phyloP scores from a whole-genome alignment of 2,113 vertebrate genomes.

The Microcebus griseorufus region DNA sequence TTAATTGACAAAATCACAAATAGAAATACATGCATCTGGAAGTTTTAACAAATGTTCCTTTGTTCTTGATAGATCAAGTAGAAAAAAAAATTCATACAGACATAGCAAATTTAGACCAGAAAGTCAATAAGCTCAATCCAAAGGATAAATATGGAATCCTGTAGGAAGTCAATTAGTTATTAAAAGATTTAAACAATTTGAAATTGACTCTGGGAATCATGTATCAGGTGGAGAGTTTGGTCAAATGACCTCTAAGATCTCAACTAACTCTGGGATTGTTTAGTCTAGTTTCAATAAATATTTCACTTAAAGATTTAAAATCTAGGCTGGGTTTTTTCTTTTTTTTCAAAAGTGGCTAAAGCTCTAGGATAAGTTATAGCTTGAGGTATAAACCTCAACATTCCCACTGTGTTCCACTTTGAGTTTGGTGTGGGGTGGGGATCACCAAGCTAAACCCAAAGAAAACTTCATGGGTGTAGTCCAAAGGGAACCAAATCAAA shows the following conservation, averaged over 20 bases:
- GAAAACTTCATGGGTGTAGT: slow-evolving; percentile 63
- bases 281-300: slow-evolving; percentile 67
- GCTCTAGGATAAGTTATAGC: slow-evolving; percentile 53
- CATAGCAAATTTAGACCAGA: background rate
- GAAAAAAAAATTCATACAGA: background rate
- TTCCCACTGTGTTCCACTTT: slow-evolving; percentile 59
- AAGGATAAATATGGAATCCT: slow-evolving; percentile 35
- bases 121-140: slow-evolving; percentile 17
- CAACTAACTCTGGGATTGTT: slow-evolving; percentile 30
- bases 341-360: slow-evolving; percentile 13
- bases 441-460: slow-evolving; percentile 66
- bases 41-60: background rate
- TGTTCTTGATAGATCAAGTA: slow-evolving; percentile 9
- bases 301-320: slow-evolving; percentile 62
- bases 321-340: background rate
- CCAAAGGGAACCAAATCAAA: slow-evolving; percentile 69
- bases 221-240: slow-evolving; percentile 22
- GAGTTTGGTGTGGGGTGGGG: slow-evolving; percentile 68
- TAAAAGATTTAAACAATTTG: slow-evolving; percentile 57
- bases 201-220: background rate
- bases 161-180: background rate
- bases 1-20: background rate
- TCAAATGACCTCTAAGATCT: background rate
- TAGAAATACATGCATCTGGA: background rate
- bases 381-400: slow-evolving; percentile 67